These are phyloP conservation scores for Brevimyrus niger DNA, from an alignment of 2,113 vertebrate species.

Conservation along the genomic window DNA sequence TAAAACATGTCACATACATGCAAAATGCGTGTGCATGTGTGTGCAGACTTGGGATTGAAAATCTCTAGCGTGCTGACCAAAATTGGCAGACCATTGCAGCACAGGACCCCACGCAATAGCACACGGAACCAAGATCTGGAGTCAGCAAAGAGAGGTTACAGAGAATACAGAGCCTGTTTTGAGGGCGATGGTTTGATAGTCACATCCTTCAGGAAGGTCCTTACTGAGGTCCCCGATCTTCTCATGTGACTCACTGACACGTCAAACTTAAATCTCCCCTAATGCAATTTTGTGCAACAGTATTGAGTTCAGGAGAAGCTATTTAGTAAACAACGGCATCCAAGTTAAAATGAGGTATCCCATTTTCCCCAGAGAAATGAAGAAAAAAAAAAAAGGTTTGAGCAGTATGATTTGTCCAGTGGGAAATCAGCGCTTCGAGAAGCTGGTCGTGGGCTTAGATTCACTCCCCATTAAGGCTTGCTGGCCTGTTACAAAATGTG, in stretches of 20 bases:
- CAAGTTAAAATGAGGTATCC: background rate
- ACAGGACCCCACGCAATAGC: background rate
- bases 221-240: background rate
- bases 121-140: background rate
- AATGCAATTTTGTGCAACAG: background rate
- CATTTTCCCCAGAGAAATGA: background rate
- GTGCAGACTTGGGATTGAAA: background rate
- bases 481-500: constrained; percentile 3
- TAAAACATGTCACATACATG: background rate
- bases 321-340: background rate
- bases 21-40: background rate
- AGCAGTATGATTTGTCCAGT: background rate
- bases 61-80: background rate
- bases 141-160: background rate
- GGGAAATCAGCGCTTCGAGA: background rate
- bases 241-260: background rate
- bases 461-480: background rate
- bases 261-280: background rate
- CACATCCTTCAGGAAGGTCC: background rate
- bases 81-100: background rate
- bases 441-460: background rate
- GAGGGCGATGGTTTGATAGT: background rate
- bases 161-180: background rate
- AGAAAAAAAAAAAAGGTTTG: background rate
- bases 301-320: background rate